phyloP scores from a whole-genome alignment of 2,113 vertebrate species.

The Scolopax mira region DNA sequence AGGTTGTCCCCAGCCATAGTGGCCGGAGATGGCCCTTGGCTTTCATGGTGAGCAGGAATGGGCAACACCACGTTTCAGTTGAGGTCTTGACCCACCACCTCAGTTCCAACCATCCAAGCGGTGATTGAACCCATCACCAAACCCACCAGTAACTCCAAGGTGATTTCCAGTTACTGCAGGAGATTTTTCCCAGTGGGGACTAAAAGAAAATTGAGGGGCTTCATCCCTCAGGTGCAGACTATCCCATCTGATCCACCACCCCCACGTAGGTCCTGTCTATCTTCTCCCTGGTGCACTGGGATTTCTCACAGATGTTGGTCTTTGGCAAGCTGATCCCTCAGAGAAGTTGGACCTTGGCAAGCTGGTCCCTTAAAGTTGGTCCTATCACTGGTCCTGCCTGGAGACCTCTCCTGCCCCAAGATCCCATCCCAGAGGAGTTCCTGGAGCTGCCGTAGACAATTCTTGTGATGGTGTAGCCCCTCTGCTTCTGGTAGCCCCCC shows the following conservation, averaged over 20 bases:
- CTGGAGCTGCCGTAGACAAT: not conserved
- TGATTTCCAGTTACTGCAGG: not conserved
- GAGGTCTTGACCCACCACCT: not conserved
- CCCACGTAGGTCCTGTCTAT: not conserved
- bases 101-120: not conserved
- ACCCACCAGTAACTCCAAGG: not conserved
- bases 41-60: accelerated
- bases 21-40: not conserved
- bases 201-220: not conserved
- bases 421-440: not conserved
- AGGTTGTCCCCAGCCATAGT: too few species aligned
- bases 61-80: not conserved
- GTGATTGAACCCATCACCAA: not conserved
- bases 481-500: not conserved
- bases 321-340: not conserved
- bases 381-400: not conserved
- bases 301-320: not conserved
- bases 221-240: not conserved
- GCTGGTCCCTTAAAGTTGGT: not conserved
- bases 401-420: not conserved
- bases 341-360: not conserved
- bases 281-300: not conserved
- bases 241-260: not conserved
- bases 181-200: not conserved
- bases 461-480: not conserved